Percentiles rank a stretch among this genome's conserved stretches.
phyloP scores from a whole-genome alignment of 2,797 vertebrate species.

The Sarcophilus harrisii region DNA sequence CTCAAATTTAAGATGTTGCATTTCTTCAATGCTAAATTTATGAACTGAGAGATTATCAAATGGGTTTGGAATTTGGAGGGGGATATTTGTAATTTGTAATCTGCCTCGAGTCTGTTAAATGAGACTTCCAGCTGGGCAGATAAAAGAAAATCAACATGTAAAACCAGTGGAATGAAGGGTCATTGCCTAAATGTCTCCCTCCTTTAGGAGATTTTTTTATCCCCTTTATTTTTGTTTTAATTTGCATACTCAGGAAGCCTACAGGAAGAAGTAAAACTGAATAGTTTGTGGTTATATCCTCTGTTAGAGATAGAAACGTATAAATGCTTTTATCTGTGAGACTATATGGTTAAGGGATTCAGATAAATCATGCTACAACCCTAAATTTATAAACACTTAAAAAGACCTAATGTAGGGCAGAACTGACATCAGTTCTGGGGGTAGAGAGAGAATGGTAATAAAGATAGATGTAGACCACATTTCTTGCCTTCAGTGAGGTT shows the following conservation, averaged over 20 bases:
- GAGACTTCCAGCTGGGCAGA: neutral
- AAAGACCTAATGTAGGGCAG: neutral
- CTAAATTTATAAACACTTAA: neutral
- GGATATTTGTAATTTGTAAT: slow-evolving; percentile 34
- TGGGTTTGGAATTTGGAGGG: slow-evolving; percentile 29
- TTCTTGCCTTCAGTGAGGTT: neutral
- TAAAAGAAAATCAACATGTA: slow-evolving; percentile 18
- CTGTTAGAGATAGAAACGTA: neutral
- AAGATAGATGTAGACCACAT: neutral
- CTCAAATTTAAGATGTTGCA: neutral
- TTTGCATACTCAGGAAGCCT: slow-evolving; percentile 23
- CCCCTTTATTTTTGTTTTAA: neutral
- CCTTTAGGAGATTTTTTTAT: neutral
- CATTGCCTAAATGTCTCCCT: slow-evolving; percentile 2
- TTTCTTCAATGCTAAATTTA: slow-evolving; percentile 16
- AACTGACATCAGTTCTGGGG: neutral
- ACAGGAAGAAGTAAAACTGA: slow-evolving; percentile 3
- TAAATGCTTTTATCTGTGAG: neutral
- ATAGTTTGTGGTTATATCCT: neutral
- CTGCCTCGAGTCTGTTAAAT: slow-evolving; percentile 3
- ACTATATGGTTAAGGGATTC: neutral
- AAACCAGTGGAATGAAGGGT: neutral
- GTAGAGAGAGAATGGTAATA: neutral
- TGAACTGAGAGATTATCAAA: slow-evolving; percentile 27
- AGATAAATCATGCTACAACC: neutral